Conservation (phyloP, 2,888 invertebrate genomes). For the Ophion costatus region DNA sequence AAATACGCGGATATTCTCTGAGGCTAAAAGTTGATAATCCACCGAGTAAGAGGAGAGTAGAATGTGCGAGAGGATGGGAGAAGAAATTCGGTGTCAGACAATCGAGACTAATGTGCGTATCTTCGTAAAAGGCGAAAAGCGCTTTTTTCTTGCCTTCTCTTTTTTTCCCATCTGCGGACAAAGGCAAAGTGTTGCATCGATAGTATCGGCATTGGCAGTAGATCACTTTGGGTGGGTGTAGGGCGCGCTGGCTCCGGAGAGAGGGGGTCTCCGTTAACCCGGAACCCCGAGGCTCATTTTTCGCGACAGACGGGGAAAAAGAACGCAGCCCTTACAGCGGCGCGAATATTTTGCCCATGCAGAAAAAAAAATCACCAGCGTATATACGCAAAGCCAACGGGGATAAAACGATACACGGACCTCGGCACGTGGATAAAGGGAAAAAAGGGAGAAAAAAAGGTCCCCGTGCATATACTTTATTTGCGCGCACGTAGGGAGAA, state of each 20-base stretch:
- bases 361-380: slow-evolving; percentile 51
- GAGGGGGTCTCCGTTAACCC: slow-evolving; percentile 59
- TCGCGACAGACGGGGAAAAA: slow-evolving; percentile 58
- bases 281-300: slow-evolving; percentile 67
- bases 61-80: background rate
- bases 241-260: slow-evolving; percentile 8
- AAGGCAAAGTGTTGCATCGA: slow-evolving; percentile 61
- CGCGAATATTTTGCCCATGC: slow-evolving; percentile 59
- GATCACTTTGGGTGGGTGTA: slow-evolving; percentile 55
- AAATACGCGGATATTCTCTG: background rate
- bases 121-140: slow-evolving; percentile 42
- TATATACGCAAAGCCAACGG: slow-evolving; percentile 46
- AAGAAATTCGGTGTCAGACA: slow-evolving; percentile 28
- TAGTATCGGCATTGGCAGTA: slow-evolving; percentile 61
- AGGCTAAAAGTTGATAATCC: background rate
- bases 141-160: background rate
- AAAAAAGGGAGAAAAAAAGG: background rate
- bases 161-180: slow-evolving; percentile 50
- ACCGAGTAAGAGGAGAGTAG: background rate
- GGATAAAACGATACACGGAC: slow-evolving; percentile 64
- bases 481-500: slow-evolving; percentile 53
- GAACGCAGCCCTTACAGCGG: slow-evolving; percentile 26
- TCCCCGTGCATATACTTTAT: slow-evolving; percentile 55
- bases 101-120: slow-evolving; percentile 53
- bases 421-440: slow-evolving; percentile 38